A percentile compares a stretch with the other conserved stretches of the same genome.
These are phyloP conservation scores for Adineta ricciae DNA, from an alignment of 2,888 invertebrate species.

Conservation along the genomic window DNA sequence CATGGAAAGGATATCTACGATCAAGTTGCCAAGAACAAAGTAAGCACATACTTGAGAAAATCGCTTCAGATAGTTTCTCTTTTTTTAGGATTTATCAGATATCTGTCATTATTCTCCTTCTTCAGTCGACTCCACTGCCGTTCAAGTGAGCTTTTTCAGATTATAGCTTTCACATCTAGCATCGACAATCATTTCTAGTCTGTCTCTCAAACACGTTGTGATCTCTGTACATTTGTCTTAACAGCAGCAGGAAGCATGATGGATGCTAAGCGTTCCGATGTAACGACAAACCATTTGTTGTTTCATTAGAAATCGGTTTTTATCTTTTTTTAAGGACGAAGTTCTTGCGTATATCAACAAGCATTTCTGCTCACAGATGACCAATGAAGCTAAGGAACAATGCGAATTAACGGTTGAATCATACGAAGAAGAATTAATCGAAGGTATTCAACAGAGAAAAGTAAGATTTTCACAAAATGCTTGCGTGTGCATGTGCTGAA, in stretches of 20 bases:
- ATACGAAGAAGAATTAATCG: background rate
- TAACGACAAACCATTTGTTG: background rate
- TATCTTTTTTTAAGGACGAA: background rate
- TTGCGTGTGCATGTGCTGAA: background rate
- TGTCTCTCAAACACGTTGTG: background rate
- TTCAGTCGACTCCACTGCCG: background rate
- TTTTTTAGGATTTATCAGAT: background rate
- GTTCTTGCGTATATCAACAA: constrained; percentile 24
- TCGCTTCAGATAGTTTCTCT: too few relatives aligned
- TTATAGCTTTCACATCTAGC: background rate
- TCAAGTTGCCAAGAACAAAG: background rate
- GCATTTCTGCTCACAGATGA: constrained; percentile 17
- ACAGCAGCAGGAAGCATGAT: constrained; percentile 21
- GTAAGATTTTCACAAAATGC: background rate
- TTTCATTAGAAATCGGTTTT: background rate
- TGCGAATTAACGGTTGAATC: background rate
- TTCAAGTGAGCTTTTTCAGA: background rate
- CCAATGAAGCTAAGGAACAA: background rate
- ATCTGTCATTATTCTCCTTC: background rate
- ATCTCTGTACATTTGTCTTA: constrained; percentile 29
- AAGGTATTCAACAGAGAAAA: background rate
- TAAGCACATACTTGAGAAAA: background rate
- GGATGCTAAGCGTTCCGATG: background rate
- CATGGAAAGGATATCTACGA: background rate
- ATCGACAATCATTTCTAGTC: background rate